These are phyloP conservation scores for Cercopithecus mona DNA, from an alignment of 2,113 vertebrate genomes.

Conservation along the genomic window DNA sequence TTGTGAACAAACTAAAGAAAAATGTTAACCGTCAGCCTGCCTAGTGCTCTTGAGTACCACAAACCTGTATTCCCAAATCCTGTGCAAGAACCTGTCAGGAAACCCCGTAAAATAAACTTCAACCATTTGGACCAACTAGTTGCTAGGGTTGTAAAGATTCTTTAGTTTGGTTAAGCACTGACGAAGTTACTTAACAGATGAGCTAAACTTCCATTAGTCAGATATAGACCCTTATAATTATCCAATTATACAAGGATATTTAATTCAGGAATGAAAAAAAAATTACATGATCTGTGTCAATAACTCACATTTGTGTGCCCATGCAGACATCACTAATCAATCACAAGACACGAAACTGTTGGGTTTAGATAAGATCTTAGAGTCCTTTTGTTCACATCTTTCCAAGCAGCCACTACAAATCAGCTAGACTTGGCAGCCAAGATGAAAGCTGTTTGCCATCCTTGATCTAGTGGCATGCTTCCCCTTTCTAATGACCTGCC, in stretches of 20 bases:
- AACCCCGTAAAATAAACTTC: not conserved
- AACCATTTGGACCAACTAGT: not conserved
- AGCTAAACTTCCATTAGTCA: conserved; percentile 11
- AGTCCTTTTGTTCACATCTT: not conserved
- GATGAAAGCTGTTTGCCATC: conserved; percentile 40
- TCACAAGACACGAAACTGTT: conserved; percentile 21
- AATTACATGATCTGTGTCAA: conserved; percentile 27
- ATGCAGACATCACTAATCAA: conserved; percentile 52
- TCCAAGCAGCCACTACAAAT: conserved; percentile 58
- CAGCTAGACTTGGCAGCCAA: conserved; percentile 18
- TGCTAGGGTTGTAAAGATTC: not conserved
- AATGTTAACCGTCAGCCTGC: not conserved
- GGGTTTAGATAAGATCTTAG: conserved; percentile 41
- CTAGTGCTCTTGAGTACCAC: not conserved
- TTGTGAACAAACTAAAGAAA: not conserved
- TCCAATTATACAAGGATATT: not conserved
- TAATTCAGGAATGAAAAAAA: conserved; percentile 26
- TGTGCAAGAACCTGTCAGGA: not conserved
- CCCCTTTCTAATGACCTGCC: conserved; percentile 53
- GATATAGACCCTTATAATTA: not conserved
- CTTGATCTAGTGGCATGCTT: conserved; percentile 40
- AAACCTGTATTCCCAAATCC: not conserved
- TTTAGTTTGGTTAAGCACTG: not conserved
- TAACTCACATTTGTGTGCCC: conserved; percentile 37
- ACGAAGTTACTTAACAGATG: not conserved